Evolutionary conservation across 2,113 vertebrate species (phyloP).

Genomic region (Labrus mixtus): DNA sequence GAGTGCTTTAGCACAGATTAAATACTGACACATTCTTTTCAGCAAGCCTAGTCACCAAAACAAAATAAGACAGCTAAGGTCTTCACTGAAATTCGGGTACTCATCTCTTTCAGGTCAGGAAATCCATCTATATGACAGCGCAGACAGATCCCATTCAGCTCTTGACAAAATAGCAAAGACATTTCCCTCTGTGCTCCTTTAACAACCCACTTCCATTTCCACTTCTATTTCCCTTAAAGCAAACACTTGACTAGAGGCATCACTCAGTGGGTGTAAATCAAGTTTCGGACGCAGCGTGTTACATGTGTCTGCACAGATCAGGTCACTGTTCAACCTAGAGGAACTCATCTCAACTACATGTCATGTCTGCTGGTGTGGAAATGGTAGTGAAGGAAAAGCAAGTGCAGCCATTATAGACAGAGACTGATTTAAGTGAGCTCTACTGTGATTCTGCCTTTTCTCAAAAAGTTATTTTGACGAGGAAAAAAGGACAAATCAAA

Average conservation of each 20-base stretch:
- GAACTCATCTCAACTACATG: conserved; percentile 23
- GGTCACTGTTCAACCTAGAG: conserved; percentile 26
- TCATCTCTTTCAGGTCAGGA: background rate
- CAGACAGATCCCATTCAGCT: conserved; percentile 10
- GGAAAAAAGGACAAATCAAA: background rate
- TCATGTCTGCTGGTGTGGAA: conserved; percentile 24
- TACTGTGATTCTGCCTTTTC: background rate
- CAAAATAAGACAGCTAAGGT: background rate
- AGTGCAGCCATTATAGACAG: background rate
- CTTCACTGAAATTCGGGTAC: background rate
- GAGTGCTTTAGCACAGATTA: background rate
- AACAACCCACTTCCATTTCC: conserved; percentile 19
- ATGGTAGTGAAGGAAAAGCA: conserved; percentile 17
- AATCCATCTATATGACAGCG: conserved; percentile 1
- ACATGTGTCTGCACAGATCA: conserved; percentile 60
- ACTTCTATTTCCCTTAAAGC: conserved; percentile 21
- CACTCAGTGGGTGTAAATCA: conserved; percentile 22
- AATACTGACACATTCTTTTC: background rate
- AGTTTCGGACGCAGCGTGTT: conserved; percentile 20
- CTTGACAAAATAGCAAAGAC: conserved; percentile 3
- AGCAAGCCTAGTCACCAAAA: background rate
- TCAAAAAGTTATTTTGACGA: background rate
- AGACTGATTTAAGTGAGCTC: background rate
- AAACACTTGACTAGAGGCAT: conserved; percentile 16
- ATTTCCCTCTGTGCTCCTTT: background rate